Evolutionary conservation across 1,140 invertebrate species (phyloP).

Genomic region (Euwallacea fornicatus): DNA sequence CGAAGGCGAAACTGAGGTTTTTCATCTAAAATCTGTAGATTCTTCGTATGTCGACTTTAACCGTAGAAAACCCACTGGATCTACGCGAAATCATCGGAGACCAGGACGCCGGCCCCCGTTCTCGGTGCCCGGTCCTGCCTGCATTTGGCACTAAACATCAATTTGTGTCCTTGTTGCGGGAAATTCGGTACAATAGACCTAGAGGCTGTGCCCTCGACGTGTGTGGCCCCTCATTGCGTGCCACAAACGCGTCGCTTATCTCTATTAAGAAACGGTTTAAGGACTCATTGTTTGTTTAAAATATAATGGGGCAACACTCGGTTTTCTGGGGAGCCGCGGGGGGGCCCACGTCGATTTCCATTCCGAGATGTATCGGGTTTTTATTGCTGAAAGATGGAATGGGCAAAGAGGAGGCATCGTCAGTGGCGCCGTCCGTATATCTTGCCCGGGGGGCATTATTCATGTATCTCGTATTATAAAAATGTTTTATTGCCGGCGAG

Average conservation of each 20-base stretch:
- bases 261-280: constrained; percentile 16
- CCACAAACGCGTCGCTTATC: constrained; percentile 11
- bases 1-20: no score
- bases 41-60: no score
- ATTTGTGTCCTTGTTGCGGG: constrained; percentile 16
- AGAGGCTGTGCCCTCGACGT: constrained; percentile 7
- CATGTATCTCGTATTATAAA: constrained; percentile 17
- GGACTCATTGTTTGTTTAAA: constrained; percentile 5
- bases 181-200: constrained; percentile 12
- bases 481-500: constrained; percentile 25
- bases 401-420: background rate
- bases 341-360: background rate
- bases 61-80: no score
- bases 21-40: no score
- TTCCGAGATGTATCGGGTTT: background rate
- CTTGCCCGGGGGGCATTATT: background rate
- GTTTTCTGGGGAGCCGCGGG: background rate
- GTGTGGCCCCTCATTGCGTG: constrained; percentile 16
- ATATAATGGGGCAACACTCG: constrained; percentile 4
- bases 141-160: constrained; percentile 7
- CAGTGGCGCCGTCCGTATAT: constrained; percentile 17
- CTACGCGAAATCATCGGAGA: background rate
- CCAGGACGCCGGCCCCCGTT: background rate
- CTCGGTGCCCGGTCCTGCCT: background rate
- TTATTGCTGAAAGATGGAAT: constrained; percentile 3